Evolutionary conservation across 1,140 invertebrate genomes (phyloP), one percentile per base, ranked within the genome.

Genomic region (Drosophila seguyi): DNA sequence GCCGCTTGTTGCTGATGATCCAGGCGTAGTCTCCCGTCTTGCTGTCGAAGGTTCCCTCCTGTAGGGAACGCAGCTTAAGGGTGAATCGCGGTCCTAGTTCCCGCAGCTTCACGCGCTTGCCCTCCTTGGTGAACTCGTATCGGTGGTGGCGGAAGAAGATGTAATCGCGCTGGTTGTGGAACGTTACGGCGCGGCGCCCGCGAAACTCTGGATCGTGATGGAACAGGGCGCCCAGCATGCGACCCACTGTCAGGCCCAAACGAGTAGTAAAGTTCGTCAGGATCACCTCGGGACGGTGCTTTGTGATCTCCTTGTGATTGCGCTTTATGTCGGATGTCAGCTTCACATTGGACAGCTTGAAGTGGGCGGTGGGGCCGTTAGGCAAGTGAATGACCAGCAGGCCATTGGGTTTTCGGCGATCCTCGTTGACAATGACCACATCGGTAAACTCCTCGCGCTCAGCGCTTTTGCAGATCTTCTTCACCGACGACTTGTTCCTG

Each of bases 101-200:
- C 65, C 97, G 95, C n/a, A 99, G 93, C 73, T 95, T 97, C 1
- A 96, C 96, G 77, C 95, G 95, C 82, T 97, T 96, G 13, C 95
- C 96, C 72, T 96, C 95, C 91, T 96, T 95, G 81, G 97, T 96
- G 93, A 99, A 99, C 85, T 98, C 97, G 93, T 99, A 99, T 74
- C 98, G 96, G 93, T 99, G 99, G 93, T 99, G 98, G 58, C 99
- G 95, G 90, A 99, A 99, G 93, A 99, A 99, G 85, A 99, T 98
- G 86, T 98, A 99, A 94, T 99, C 99, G 69, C 99, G 94, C 92
- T 99, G 99, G 94, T 99, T 99, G 93, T 99, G 99, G 92, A 99
- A 99, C 16, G 99, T 99, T 16, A 99, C 97, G 4, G 96, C 98
- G 75, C 98, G 94, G 18, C 98, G 94, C 2, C 98, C 98, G 82